Conservation (phyloP, 1,140 invertebrate genomes). For the Eumeta japonica region DNA sequence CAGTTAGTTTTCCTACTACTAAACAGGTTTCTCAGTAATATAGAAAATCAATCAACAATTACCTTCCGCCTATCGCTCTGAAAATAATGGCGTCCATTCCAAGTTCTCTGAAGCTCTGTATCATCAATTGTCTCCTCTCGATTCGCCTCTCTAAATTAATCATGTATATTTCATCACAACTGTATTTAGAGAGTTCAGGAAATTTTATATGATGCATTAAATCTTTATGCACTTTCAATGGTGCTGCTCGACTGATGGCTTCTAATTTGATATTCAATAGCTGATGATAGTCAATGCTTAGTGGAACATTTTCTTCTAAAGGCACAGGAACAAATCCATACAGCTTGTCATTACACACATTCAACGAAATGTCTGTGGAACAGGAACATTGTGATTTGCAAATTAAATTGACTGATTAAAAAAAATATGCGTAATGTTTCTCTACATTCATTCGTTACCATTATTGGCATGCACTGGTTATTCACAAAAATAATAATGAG, state of each 20-base stretch:
- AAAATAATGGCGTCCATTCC: conserved; percentile 74
- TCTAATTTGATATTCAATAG: conserved; percentile 74
- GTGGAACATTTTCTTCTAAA: conserved; percentile 66
- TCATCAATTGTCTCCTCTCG: conserved; percentile 79
- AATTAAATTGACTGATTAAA: background rate
- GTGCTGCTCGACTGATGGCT: conserved; percentile 27
- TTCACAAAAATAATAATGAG: too few relatives aligned
- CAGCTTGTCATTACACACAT: conserved; percentile 77
- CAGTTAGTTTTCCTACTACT: too few relatives aligned
- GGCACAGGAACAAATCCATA: conserved; percentile 86
- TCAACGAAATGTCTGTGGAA: conserved; percentile 64
- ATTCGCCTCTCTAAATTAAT: conserved; percentile 85
- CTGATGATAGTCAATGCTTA: conserved; percentile 69
- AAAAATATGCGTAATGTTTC: background rate
- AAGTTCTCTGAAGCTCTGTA: conserved; percentile 72
- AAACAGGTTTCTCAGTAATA: too few relatives aligned
- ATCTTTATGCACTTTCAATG: conserved; percentile 35
- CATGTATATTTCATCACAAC: conserved; percentile 81
- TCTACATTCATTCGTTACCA: background rate
- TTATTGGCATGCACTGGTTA: too few relatives aligned
- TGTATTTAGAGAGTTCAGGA: conserved; percentile 61
- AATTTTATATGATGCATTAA: conserved; percentile 53
- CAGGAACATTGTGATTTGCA: conserved; percentile 2
- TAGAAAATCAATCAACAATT: too few relatives aligned
- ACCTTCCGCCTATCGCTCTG: conserved; percentile 89